These are phyloP conservation scores for Scelioninae gen. 1 DNA, from an alignment of 2,888 invertebrate genomes.

Conservation along the genomic window DNA sequence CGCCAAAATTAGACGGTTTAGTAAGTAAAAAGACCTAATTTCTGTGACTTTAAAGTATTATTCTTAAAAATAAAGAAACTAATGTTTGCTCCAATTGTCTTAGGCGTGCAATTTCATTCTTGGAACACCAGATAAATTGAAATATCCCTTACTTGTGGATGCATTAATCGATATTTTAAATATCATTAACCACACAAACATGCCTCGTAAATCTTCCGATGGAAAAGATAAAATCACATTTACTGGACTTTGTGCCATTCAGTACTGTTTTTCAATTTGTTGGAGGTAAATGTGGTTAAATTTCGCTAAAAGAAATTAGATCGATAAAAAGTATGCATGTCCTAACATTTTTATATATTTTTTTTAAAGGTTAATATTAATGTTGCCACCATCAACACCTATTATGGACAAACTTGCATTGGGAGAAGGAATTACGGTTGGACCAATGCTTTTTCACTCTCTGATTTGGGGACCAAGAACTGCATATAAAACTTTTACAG, in stretches of 20 bases:
- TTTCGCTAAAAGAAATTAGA: neutral
- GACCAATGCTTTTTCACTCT: slow-evolving; percentile 91
- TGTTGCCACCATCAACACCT: slow-evolving; percentile 94
- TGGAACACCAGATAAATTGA: slow-evolving; percentile 95
- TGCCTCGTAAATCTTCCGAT: slow-evolving; percentile 77
- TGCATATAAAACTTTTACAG: slow-evolving; percentile 92
- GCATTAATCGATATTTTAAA: slow-evolving; percentile 93
- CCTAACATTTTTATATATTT: no score
- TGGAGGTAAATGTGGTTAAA: slow-evolving; percentile 87
- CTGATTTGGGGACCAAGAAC: slow-evolving; percentile 95
- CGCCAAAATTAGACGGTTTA: slow-evolving; percentile 95
- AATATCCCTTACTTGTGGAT: slow-evolving; percentile 94
- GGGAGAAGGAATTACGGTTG: slow-evolving; percentile 88
- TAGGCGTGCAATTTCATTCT: slow-evolving; percentile 96
- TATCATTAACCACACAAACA: slow-evolving; percentile 89
- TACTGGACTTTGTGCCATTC: slow-evolving; percentile 91
- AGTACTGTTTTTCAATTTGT: slow-evolving; percentile 94
- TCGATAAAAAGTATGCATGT: no score
- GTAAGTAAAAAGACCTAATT: slow-evolving; percentile 2
- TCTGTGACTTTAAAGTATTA: no score
- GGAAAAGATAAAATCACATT: slow-evolving; percentile 84
- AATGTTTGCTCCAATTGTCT: slow-evolving; percentile 1
- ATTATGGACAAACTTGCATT: slow-evolving; percentile 92
- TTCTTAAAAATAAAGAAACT: no score
- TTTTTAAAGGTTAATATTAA: slow-evolving; percentile 88